Base-by-base conservation (phyloP, 1,140 invertebrate genomes). In the Orchesella cincta region DNA sequence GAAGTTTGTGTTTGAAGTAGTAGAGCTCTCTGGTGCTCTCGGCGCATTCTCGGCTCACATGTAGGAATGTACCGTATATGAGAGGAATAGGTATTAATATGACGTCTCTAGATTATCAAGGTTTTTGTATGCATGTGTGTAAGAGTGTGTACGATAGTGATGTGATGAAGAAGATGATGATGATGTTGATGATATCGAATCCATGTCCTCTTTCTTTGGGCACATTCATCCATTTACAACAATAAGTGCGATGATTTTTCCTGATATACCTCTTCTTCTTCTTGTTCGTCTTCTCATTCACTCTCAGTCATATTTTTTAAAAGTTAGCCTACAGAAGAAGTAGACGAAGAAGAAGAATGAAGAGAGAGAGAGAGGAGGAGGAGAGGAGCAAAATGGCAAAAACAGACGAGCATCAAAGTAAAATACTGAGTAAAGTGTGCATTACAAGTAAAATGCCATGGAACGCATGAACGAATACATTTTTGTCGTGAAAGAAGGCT, bases 21-120 rank as follows among this genome's bases (percentile, higher is more conserved):
- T n/a, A n/a, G n/a, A n/a, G n/a, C n/a, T n/a, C n/a, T n/a, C n/a
- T n/a, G n/a, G n/a, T n/a, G n/a, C n/a, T n/a, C n/a, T n/a, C n/a
- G n/a, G n/a, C n/a, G n/a, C n/a, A n/a, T n/a, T n/a, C n/a, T n/a
- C n/a, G n/a, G n/a, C n/a, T n/a, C n/a, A n/a, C n/a, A n/a, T n/a
- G n/a, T n/a, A n/a, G n/a, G n/a, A n/a, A n/a, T n/a, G n/a, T n/a
- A n/a, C n/a, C n/a, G n/a, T n/a, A n/a, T n/a, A n/a, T n/a, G 54
- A 57, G 62, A 67, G 29, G 62, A 67, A 29, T 67, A 67, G 62
- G 62, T 67, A 67, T 67, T 67, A 67, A 67, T 67, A 67, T 67
- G 62, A 67, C 62, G 62, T 67, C 62, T 67, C 62, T 67, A 67
- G 62, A 67, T 67, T 73, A 54, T 28, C n/a, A n/a, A n/a, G 29